Percentiles rank a stretch among this genome's conserved stretches.
phyloP scores from a whole-genome alignment of 2,113 vertebrate genomes.

The Scomber japonicus region DNA sequence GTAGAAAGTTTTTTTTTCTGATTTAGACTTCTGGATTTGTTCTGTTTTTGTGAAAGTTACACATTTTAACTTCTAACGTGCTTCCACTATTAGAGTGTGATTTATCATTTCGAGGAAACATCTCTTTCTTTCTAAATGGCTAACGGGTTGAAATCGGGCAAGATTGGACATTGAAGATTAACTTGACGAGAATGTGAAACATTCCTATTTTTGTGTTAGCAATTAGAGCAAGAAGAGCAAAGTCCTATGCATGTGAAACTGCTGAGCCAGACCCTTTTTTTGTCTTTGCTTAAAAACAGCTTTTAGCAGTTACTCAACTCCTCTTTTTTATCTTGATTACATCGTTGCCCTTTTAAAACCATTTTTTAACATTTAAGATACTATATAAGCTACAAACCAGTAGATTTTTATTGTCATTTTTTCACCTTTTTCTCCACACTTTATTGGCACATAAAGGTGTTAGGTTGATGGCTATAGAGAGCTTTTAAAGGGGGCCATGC shows the following conservation, averaged over 20 bases:
- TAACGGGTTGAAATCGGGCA: slow-evolving; percentile 9
- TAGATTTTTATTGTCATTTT: not conserved
- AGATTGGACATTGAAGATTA: slow-evolving; percentile 56
- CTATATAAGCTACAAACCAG: too few relatives aligned
- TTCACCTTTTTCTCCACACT: not conserved
- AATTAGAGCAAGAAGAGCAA: slow-evolving; percentile 44
- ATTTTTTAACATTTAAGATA: not conserved
- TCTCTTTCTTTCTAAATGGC: not conserved
- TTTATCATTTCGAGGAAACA: too few relatives aligned
- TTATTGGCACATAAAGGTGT: not conserved
- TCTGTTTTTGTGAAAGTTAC: too few relatives aligned
- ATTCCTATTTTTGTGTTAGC: slow-evolving; percentile 21
- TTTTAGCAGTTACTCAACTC: not conserved
- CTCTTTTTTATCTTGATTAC: not conserved
- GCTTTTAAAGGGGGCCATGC: not conserved
- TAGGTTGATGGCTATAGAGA: not conserved
- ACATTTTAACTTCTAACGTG: too few relatives aligned
- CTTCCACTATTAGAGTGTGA: not conserved
- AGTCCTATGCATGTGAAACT: slow-evolving; percentile 40
- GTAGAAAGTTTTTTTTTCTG: too few relatives aligned
- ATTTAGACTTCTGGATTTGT: too few relatives aligned
- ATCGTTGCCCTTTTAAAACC: not conserved
- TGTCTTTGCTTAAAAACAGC: not conserved
- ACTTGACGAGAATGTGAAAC: slow-evolving; percentile 45
- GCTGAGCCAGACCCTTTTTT: slow-evolving; percentile 35